Base-by-base conservation (phyloP, 2,888 invertebrate species). In the Lagria hirta region DNA sequence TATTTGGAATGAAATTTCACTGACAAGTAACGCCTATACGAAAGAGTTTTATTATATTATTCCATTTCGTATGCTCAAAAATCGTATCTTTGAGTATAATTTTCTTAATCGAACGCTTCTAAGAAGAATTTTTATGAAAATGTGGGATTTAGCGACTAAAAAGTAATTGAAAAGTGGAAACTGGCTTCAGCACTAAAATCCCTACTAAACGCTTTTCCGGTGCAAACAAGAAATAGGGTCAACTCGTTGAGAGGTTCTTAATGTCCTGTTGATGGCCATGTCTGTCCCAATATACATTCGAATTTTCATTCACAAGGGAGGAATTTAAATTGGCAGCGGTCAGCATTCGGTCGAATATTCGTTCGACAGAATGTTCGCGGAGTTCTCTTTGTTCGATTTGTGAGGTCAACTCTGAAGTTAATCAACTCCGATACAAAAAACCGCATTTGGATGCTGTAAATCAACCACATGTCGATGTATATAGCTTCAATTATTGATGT, bases 251-350 rank as follows among this genome's bases (percentile, higher is more conserved):
- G 53, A 57, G 54, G 49, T 53, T 48, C 55, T 57, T 58, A 58
- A 58, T 52, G 53, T 55, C 47, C 50, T 43, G 51, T 52, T 51
- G 55, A 55, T 55, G 53, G 48, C 45, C 43, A 51, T 50, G 37
- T 43, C 51, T 54, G 50, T 57, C 56, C 55, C 55, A 61, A 62
- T 62, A 60, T 61, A 56, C 55, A 61, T 60, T 60, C 53, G 59
- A 58, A 57, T 60, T 62, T 60, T 51, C 56, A 57, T 58, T 58
- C 49, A 57, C 48, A 49, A 53, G 54, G 51, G 55, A 58, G 57
- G 61, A 65, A 66, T 66, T 65, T 61, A 65, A 66, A 65, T 66
- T 65, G 65, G 54, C 51, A 49, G 58, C 56, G 65, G 64, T 64
- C 62, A 63, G 63, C 64, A 55, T 54, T 65, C 53, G 57, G 58